Evolutionary conservation across 2,113 vertebrate genomes (phyloP), one percentile per base, ranked within the genome.

Genomic region (Calidris pugnax): DNA sequence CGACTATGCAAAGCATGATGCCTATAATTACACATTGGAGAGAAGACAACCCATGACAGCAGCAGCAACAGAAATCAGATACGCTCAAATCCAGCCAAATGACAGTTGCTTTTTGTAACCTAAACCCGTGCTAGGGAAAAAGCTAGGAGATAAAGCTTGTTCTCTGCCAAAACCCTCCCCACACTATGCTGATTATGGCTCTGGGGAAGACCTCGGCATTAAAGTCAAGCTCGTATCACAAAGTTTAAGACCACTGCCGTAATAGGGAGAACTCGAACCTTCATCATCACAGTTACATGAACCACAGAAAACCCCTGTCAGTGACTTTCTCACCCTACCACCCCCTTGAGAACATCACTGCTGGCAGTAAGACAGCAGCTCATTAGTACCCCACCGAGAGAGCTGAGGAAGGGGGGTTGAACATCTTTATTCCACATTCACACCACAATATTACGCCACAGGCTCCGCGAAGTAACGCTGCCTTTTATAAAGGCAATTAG

Each of bases 301-400:
- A 63, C 16, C 4, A 10, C 30, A 72, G 35, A 33, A 35, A 18
- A 68, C 22, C 22, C 51, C 56, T n/a, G 20, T 23, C 53, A 56
- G 30, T 32, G 41, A 53, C 20, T 64, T 69, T 6, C 24, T 43
- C 10, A 21, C 32, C n/a, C 30, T 30, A 21, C 66, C 28, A 43
- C 14, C 28, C 27, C 7, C 32, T 57, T 64, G 47, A 62, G 33
- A 69, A 37, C 37, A 53, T 33, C 28, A 8, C n/a, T 63, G 47
- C 22, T n/a, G 39, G 35, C 39, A 80, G 45, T 43, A 43, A 26
- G 22, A 23, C 14, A 71, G 55, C 57, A 37, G 26, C 33, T 27
- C 10, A 5, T 39, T 23, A 37, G 43, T 45, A 51, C 10, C n/a
- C 39, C 39, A 39, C 2, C 0, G 0, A 63, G 43, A 30, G 6